phyloP scores from a whole-genome alignment of 2,888 invertebrate species.

The Tinea trinotella region DNA sequence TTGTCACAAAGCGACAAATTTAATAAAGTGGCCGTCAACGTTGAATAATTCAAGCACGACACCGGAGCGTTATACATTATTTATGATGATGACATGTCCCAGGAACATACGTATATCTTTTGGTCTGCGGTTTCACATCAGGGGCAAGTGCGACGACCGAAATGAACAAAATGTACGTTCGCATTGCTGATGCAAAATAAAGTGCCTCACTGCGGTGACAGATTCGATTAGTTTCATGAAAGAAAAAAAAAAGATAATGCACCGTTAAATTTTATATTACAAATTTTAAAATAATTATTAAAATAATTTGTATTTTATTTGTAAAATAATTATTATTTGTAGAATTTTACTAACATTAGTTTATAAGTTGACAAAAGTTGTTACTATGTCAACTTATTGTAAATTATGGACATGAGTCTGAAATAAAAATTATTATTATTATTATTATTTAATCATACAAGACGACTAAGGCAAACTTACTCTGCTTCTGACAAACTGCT shows the following conservation, averaged over 20 bases:
- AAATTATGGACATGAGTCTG: too few species aligned
- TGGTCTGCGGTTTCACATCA: constrained; percentile 62
- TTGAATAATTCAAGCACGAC: constrained; percentile 61
- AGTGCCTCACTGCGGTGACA: neutral
- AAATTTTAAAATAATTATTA: too few species aligned
- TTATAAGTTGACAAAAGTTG: too few species aligned
- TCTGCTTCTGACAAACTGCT: too few species aligned
- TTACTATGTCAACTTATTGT: too few species aligned
- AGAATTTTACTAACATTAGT: too few species aligned
- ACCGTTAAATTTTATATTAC: neutral
- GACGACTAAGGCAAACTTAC: too few species aligned
- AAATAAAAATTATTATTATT: too few species aligned
- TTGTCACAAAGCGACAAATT: constrained; percentile 51
- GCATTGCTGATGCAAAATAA: neutral
- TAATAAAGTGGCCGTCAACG: constrained; percentile 63
- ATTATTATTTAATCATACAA: too few species aligned
- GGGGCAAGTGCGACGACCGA: constrained; percentile 43
- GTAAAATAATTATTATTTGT: too few species aligned
- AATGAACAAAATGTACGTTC: neutral
- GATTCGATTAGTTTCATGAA: neutral
- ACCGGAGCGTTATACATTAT: constrained; percentile 60
- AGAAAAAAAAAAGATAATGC: neutral
- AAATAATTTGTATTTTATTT: too few species aligned
- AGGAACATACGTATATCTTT: constrained; percentile 51
- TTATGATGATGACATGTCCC: constrained; percentile 66